Percentiles rank a stretch among this genome's conserved stretches.
These are phyloP conservation scores for Carabus problematicus DNA, from an alignment of 2,888 invertebrate genomes.

Conservation along the genomic window DNA sequence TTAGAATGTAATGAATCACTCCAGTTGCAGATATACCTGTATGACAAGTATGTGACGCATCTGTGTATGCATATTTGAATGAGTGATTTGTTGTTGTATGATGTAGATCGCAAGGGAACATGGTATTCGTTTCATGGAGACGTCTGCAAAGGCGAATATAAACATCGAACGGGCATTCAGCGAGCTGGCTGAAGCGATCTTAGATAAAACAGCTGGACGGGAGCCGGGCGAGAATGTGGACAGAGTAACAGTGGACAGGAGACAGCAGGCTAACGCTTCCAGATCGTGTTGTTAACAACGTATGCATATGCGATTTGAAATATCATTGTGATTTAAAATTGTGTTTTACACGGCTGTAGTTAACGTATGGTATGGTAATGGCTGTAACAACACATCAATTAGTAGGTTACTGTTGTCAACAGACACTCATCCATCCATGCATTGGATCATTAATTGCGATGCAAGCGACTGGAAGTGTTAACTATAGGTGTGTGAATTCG, in stretches of 20 bases:
- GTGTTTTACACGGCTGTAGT: slow-evolving; percentile 29
- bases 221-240: slow-evolving; percentile 80
- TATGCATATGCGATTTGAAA: neutral
- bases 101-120: slow-evolving; percentile 93
- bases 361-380: slow-evolving; percentile 12
- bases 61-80: too few relatives aligned
- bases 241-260: slow-evolving; percentile 76
- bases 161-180: slow-evolving; percentile 96
- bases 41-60: too few relatives aligned
- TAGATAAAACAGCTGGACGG: slow-evolving; percentile 86
- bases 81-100: slow-evolving; percentile 2
- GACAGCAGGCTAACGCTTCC: slow-evolving; percentile 69
- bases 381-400: too few relatives aligned
- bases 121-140: slow-evolving; percentile 96
- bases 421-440: too few relatives aligned
- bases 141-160: slow-evolving; percentile 95
- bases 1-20: too few relatives aligned
- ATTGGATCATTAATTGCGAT: neutral
- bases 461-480: slow-evolving; percentile 16
- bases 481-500: slow-evolving; percentile 22
- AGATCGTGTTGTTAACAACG: slow-evolving; percentile 63
- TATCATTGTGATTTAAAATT: slow-evolving; percentile 20
- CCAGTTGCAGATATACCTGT: too few relatives aligned
- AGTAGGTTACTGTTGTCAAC: too few relatives aligned
- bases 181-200: slow-evolving; percentile 92